Percentiles rank a stretch among this genome's conserved stretches.
Evolutionary conservation across 92 coral and sea anemone genomes (phyloP).

Genomic region (Paramuricea clavata): DNA sequence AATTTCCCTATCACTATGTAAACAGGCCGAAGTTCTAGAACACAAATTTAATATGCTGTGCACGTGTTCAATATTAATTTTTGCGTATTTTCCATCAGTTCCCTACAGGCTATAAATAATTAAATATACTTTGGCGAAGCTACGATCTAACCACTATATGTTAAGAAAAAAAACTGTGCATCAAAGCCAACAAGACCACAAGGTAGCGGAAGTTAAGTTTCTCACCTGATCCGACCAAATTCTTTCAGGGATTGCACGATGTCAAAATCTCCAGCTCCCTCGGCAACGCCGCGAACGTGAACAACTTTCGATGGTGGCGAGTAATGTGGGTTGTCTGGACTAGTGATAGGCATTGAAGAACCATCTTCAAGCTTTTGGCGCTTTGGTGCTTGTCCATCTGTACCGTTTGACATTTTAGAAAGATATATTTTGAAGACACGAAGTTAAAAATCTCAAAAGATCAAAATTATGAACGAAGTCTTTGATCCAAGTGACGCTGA

Average conservation of each 20-base stretch:
- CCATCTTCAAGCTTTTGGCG: slow-evolving; percentile 38
- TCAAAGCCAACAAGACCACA: background rate
- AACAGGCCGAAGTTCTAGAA: too few relatives aligned
- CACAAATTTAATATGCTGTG: too few relatives aligned
- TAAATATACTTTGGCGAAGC: too few relatives aligned
- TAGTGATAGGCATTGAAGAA: slow-evolving; percentile 33
- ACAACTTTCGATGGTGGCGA: slow-evolving; percentile 93
- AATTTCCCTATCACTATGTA: too few relatives aligned
- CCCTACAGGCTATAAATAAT: too few relatives aligned
- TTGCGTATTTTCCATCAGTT: too few relatives aligned
- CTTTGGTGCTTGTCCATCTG: slow-evolving; percentile 18
- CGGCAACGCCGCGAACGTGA: slow-evolving; percentile 94
- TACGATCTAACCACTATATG: background rate
- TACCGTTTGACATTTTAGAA: background rate
- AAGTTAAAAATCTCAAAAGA: slow-evolving; percentile 6
- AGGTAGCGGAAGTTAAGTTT: too few relatives aligned
- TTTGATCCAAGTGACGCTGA: too few relatives aligned
- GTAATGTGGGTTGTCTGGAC: slow-evolving; percentile 72
- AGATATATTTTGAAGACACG: background rate
- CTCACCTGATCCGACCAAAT: slow-evolving; percentile 83
- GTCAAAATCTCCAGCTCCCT: slow-evolving; percentile 94
- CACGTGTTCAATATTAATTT: too few relatives aligned
- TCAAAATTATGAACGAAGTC: background rate
- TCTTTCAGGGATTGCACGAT: slow-evolving; percentile 74
- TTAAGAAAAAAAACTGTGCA: too few relatives aligned